phyloP scores from a whole-genome alignment of 2,797 vertebrate genomes.

The Ispidina picta region DNA sequence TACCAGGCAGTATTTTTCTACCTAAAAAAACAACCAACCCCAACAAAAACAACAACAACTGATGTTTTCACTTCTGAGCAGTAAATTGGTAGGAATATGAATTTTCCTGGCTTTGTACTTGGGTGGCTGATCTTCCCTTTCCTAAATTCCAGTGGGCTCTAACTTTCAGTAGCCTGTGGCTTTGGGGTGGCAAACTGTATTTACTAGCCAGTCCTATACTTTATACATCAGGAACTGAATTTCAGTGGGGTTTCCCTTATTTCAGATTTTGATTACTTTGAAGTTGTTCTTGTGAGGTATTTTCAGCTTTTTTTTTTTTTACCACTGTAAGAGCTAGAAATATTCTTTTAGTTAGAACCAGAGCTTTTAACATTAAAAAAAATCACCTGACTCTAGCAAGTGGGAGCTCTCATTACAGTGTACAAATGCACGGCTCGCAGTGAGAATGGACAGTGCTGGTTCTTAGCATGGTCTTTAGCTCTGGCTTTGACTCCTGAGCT shows the following conservation, averaged over 20 bases:
- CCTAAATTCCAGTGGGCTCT: neutral
- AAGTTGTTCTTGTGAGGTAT: constrained; percentile 4
- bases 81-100: neutral
- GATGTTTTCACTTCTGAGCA: neutral
- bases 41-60: neutral
- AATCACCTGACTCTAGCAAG: constrained; percentile 11
- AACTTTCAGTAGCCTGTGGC: neutral
- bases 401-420: neutral
- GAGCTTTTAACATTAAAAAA: constrained; percentile 34
- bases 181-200: neutral
- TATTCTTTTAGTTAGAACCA: constrained; percentile 6
- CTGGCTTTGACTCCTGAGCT: neutral
- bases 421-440: neutral
- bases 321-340: neutral
- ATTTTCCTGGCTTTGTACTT: neutral
- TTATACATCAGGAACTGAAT: constrained; percentile 10
- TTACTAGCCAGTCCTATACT: neutral
- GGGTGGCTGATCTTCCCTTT: neutral
- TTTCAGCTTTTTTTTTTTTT: constrained; percentile 14
- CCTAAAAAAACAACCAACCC: neutral
- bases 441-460: neutral
- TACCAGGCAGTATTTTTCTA: neutral
- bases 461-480: neutral
- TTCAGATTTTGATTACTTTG: constrained; percentile 12
- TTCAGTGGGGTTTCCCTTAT: neutral